Percentiles rank a stretch among this genome's conserved stretches.
These are phyloP conservation scores for Leptopterna dolabrata DNA, from an alignment of 2,888 invertebrate genomes.

Conservation along the genomic window DNA sequence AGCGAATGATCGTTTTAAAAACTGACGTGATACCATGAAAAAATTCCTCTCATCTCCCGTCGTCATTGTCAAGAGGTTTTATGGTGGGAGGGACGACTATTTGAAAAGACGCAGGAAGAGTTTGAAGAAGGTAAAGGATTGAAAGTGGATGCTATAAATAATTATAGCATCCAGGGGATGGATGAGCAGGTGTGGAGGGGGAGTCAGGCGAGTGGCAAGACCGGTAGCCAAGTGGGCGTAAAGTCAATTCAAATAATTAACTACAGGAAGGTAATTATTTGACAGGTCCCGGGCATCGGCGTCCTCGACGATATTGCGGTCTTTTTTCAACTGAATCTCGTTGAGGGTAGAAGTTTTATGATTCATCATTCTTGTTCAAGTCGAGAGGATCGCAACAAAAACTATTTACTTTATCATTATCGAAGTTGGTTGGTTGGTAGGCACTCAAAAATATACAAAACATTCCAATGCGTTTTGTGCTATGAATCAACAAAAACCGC, in stretches of 20 bases:
- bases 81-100: no score
- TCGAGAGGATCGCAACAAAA: neutral
- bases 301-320: neutral
- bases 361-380: neutral
- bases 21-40: no score
- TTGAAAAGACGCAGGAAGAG: no score
- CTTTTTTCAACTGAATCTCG: neutral
- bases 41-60: no score
- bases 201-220: neutral
- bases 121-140: neutral
- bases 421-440: no score
- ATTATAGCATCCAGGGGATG: neutral
- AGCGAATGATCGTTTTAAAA: no score
- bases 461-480: no score
- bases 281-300: slow-evolving; percentile 13
- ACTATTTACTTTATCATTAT: neutral
- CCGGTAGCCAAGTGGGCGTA: slow-evolving; percentile 40
- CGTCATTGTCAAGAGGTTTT: no score
- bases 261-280: slow-evolving; percentile 26
- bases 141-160: neutral
- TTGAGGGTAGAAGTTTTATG: neutral
- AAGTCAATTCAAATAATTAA: slow-evolving; percentile 41
- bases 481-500: no score
- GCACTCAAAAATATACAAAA: no score
- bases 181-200: neutral